These are phyloP conservation scores for Chelon labrosus DNA, from an alignment of 2,797 vertebrate species.

Conservation along the genomic window DNA sequence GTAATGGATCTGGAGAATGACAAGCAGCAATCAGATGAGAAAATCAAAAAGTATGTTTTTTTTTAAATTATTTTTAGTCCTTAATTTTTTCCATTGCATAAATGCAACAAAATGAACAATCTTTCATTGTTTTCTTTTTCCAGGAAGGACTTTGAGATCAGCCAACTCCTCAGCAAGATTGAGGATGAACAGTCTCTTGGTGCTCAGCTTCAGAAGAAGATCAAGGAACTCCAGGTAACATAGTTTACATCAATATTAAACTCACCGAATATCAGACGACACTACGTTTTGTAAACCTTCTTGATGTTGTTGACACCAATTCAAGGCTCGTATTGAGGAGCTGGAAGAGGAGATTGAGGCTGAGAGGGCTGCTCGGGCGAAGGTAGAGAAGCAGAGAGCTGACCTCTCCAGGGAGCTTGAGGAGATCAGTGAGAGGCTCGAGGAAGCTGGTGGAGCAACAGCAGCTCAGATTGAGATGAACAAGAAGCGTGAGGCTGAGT, in stretches of 20 bases:
- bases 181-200: conserved; percentile 86
- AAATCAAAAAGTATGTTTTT: conserved; percentile 85
- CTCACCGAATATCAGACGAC: background rate
- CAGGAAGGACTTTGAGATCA: conserved; percentile 92
- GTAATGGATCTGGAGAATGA: too few species aligned
- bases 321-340: conserved; percentile 89
- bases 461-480: conserved; percentile 76
- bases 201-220: too few species aligned
- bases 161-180: conserved; percentile 86
- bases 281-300: too few species aligned
- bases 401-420: too few species aligned
- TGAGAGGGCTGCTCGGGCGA: too few species aligned
- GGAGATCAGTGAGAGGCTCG: too few species aligned
- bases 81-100: too few species aligned
- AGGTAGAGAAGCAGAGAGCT: too few species aligned
- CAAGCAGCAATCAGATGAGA: conserved; percentile 67
- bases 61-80: too few species aligned
- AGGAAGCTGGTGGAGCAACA: too few species aligned
- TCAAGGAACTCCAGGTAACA: conserved; percentile 77
- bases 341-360: conserved; percentile 88
- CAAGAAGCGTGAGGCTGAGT: conserved; percentile 90
- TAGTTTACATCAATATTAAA: background rate
- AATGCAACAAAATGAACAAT: too few species aligned
- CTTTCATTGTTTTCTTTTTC: background rate
- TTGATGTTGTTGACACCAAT: background rate